Percentiles rank a stretch among this genome's conserved stretches.
These are phyloP conservation scores for Hylyphantes graminicola DNA, from an alignment of 1,140 invertebrate species.

Conservation along the genomic window DNA sequence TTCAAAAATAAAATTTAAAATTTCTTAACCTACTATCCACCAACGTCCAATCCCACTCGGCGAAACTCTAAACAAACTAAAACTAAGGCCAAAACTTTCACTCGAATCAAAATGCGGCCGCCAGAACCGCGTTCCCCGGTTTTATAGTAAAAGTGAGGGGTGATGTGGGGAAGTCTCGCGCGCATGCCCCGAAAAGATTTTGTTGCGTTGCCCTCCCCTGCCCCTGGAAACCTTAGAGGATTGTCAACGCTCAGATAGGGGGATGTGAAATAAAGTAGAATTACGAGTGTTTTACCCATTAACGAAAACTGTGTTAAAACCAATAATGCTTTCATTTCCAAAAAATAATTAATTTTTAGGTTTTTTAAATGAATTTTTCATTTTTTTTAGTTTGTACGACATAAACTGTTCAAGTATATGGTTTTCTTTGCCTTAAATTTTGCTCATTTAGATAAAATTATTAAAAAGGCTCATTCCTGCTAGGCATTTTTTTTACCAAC, in stretches of 20 bases:
- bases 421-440: too few relatives aligned
- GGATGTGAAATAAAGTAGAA: neutral
- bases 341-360: too few relatives aligned
- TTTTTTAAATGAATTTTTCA: too few relatives aligned
- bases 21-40: neutral
- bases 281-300: too few relatives aligned
- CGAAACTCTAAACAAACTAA: neutral
- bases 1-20: neutral
- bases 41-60: neutral
- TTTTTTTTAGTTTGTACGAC: too few relatives aligned
- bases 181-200: conserved; percentile 22
- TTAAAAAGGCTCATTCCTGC: too few relatives aligned
- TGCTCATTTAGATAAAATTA: too few relatives aligned
- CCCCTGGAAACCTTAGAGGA: conserved; percentile 7
- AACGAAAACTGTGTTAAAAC: too few relatives aligned
- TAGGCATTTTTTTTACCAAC: too few relatives aligned
- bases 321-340: too few relatives aligned
- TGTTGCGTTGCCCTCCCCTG: conserved; percentile 17
- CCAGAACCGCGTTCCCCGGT: neutral
- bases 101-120: neutral
- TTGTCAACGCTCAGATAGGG: conserved; percentile 27
- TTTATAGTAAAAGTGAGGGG: conserved; percentile 37
- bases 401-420: too few relatives aligned
- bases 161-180: neutral
- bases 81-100: conserved; percentile 32